Base-by-base conservation (phyloP, 64 coral and sea anemone species). In the Porites lutea region DNA sequence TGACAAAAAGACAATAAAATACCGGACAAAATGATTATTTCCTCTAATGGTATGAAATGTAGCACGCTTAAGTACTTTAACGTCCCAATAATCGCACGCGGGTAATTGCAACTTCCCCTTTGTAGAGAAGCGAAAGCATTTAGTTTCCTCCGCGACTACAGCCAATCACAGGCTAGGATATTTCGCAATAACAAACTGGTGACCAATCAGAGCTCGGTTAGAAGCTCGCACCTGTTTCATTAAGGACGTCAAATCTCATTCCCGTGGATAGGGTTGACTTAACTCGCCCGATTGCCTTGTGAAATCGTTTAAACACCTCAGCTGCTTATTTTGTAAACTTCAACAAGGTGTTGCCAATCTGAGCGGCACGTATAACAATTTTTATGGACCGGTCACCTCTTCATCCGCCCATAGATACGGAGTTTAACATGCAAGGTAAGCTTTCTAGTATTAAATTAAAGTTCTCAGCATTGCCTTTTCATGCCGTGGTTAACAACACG, bases 301-400 rank as follows among this genome's bases (percentile, higher is more conserved):
- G 81, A 84, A 84, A 84, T 69, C 81, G 63, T 52, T 68, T 21
- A 84, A 51, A 67, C 81, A 84, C 46, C 63, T 65, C 81, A 84
- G 81, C 81, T 84, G 81, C 37, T 4, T 68, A 14, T 46, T 14
- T 69, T 47, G 61, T 49, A 51, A 52, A 69, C 65, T 68, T 7
- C 23, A 67, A 13, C 61, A 69, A 84, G 81, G 81, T 84, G 81
- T 84, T 68, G 62, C 48, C 81, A 18, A 19, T 14, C 69, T 68
- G 69, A 84, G n/a, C 27, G 27, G 27, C 63, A 68, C 44, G 18
- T 13, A 61, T 18, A 76, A 16, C 7, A 9, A 6, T 27, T 61
- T 49, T 69, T 8, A 84, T 84, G 63, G 62, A 63, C 48, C 59
- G 6, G 20, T 51, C 63, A 48, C 47, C 47, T 0, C 63, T 46